Percentiles rank a stretch among this genome's conserved stretches.
These are phyloP conservation scores for Diorhabda sublineata DNA, from an alignment of 1,140 invertebrate species.

Conservation along the genomic window DNA sequence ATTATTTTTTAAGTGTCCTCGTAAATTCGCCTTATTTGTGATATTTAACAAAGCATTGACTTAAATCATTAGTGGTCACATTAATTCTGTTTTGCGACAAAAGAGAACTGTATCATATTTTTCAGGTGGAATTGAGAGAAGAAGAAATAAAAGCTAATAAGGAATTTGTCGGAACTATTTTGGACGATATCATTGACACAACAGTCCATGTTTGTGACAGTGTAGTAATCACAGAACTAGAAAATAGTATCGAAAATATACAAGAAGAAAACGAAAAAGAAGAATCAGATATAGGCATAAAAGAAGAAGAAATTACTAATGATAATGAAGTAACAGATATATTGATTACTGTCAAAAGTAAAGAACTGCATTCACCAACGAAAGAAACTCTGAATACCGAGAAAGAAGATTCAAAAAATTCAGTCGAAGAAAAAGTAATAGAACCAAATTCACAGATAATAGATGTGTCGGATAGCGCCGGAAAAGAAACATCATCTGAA, in stretches of 20 bases:
- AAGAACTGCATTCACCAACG: background rate
- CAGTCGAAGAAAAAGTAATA: no score
- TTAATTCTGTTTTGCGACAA: no score
- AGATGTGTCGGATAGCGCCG: no score
- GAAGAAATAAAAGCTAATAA: slow-evolving; percentile 7
- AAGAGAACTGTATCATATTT: background rate
- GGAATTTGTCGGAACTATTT: background rate
- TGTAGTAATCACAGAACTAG: slow-evolving; percentile 22
- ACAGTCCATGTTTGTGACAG: slow-evolving; percentile 31
- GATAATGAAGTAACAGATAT: background rate
- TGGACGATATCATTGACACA: slow-evolving; percentile 21
- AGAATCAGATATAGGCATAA: slow-evolving; percentile 4
- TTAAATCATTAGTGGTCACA: no score
- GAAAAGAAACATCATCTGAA: no score
- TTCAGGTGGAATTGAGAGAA: background rate
- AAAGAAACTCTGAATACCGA: background rate
- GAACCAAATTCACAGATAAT: no score
- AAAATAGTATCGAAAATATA: slow-evolving; percentile 5
- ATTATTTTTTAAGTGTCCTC: no score
- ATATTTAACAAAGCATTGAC: no score
- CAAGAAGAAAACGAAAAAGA: background rate
- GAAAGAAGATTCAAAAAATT: background rate
- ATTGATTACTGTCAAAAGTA: background rate
- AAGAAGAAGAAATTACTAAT: background rate
- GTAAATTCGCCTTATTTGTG: no score